Base-by-base conservation (phyloP, 2,888 invertebrate genomes). In the Hermaeophaga mercurialis region DNA sequence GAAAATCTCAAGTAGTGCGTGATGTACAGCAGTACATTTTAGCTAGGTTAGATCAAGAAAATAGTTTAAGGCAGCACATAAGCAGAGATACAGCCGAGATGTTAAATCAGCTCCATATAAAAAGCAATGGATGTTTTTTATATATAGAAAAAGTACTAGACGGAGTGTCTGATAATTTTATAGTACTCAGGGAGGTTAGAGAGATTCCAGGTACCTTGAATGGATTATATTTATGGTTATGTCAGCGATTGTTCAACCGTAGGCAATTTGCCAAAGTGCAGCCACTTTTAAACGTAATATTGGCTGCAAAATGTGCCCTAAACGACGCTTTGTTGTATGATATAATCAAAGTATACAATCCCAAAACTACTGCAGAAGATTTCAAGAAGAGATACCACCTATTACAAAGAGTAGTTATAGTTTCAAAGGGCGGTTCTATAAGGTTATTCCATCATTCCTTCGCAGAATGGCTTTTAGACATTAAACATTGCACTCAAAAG, bases 21-120 rank as follows among this genome's bases (percentile, higher is more conserved):
- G 97, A 97, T 75, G 94, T 96, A 0, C 96, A 97, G 75, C 89
- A 96, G 70, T 97, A 96, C 73, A 96, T 97, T 56, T 83, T 96
- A 8, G 90, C 91, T 1, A 81, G 96, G 1, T 79, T 97, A 28
- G 96, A 96, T 73, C 88, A 90, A 7, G 96, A 96, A 71, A 93
- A 94, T 14, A 85, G 90, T 19, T 82, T 96, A 6, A 81, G 93
- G 28, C 92, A 93, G 59, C 94, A 96, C 70, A 88, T 96, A 59
- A 94, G 92, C 34, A 82, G 90, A 53, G 92, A 93, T 72, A 96
- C 96, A 0, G 96, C 96, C 0, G 96, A 96, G 64, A 94, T 95
- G 77, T 79, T 97, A 2, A 96, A 97, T 77, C 95, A 96, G 71
- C 80, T 97, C 33, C 89, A 96, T 71, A 96, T 97, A 67, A 97